Percentiles rank a stretch among this genome's conserved stretches.
These are phyloP conservation scores for Sesamia inferens DNA, from an alignment of 2,888 invertebrate species.

Conservation along the genomic window DNA sequence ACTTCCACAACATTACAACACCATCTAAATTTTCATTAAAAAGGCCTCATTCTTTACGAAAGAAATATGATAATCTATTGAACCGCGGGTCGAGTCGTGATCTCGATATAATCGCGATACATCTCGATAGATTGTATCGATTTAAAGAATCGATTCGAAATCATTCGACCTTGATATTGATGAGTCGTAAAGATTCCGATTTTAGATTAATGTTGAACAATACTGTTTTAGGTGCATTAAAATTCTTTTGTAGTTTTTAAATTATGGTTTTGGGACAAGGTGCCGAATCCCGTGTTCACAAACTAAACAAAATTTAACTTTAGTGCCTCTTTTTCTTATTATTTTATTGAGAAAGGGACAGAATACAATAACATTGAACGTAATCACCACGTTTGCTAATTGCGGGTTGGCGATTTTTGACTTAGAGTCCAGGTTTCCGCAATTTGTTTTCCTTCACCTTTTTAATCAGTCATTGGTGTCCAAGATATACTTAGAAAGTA, in stretches of 20 bases:
- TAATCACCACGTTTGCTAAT: no score
- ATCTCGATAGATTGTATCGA: constrained; percentile 79
- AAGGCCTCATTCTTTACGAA: constrained; percentile 63
- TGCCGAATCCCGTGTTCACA: no score
- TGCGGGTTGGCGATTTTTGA: no score
- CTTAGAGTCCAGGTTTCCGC: no score
- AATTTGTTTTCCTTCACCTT: no score
- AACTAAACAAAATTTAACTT: no score
- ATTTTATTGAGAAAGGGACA: no score
- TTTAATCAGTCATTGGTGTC: no score
- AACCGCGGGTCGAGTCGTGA: constrained; percentile 81
- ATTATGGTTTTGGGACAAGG: constrained; percentile 46
- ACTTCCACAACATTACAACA: constrained; percentile 49
- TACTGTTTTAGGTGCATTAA: constrained; percentile 64
- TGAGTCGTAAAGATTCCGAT: constrained; percentile 73
- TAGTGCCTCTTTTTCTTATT: no score
- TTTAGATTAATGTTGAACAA: constrained; percentile 74
- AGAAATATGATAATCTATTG: constrained; percentile 78
- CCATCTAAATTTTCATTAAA: constrained; percentile 62
- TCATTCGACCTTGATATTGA: constrained; percentile 78
- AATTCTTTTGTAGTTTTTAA: constrained; percentile 54
- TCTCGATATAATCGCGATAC: constrained; percentile 70
- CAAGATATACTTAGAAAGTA: no score
- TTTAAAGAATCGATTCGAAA: constrained; percentile 80
- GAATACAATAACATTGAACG: no score